Base-by-base conservation (phyloP, 1,140 invertebrate species). In the Polypedilum pembai region DNA sequence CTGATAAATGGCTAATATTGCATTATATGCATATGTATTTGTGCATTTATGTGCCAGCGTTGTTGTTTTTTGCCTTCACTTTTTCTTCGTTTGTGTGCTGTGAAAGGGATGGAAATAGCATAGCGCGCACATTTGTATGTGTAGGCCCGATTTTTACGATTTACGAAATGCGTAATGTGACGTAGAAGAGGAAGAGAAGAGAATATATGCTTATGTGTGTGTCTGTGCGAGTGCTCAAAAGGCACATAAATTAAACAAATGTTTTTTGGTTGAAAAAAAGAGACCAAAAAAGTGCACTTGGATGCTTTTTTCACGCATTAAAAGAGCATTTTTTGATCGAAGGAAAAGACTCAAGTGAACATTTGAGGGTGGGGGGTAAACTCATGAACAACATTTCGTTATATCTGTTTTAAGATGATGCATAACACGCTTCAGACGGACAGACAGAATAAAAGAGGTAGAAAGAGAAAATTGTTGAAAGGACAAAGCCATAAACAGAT, bases 1-100 rank as follows among this genome's bases (percentile, higher is more conserved):
- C 20, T 69, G 65, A 69, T 69, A 69, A 69, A 69, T 18, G 17
- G 17, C 65, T 69, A 56, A 69, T 69, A 69, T 69, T 69, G 65
- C 65, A 69, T 69, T 69, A 69, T 69, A 18, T 69, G 17, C 65
- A 18, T 15, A 56, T 69, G 65, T 69, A 10, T 69, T 69, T 69
- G 65, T 69, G 65, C 65, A 69, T 69, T 69, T 69, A 56, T 17
- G n/a, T 17, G 45, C 10, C 8, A 56, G 10, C 24, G 24, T 66
- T 66, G 7, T 66, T 66, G 7, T 66, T 18, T 65, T 69, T 69
- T 10, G 65, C 65, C 17, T 69, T 18, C 18, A 20, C 65, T 69
- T 69, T 18, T 69, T 20, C 1, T 66, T 66, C 65, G 3, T 33
- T 33, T 33, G 24, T 33, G n/a, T 66, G 65, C 65, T n/a, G 10